Evolutionary conservation across 2,888 invertebrate species (phyloP), one percentile per base, ranked within the genome.

Genomic region (Tridacna gigas): DNA sequence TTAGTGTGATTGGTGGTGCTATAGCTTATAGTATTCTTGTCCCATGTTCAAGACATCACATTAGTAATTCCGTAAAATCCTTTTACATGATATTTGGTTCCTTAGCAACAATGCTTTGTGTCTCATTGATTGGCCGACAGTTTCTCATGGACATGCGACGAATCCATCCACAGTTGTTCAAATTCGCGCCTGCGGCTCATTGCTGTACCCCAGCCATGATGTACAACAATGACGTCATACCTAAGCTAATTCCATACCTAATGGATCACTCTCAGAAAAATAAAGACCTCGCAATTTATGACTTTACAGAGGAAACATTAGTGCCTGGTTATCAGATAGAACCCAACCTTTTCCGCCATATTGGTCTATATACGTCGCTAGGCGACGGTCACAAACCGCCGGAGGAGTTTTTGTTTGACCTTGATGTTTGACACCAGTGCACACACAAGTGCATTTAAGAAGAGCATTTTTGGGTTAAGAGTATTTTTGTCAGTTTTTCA

Each of bases 131-230:
- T 12, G 94, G 93, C 9, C 82, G 94, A 26, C 91, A 91, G 37
- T 92, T 93, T 84, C 25, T 94, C 11, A 83, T 91, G 74, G 91
- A 93, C 63, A 63, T 93, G 20, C 83, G 94, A 15, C 88, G 92
- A 51, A 74, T 92, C 26, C 90, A 91, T 18, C 88, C 86, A 20
- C 84, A 91, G 22, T 84, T 93, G 9, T 93, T 93, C 82, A 87
- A 86, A 11, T 89, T 93, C 11, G 81, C 83, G 13, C 74, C 86
- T 11, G 91, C 94, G 0, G 93, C 93, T 0, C 90, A 89, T 9
- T 94, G 94, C 77, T 94, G 94, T 83, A 94, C 94, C 0, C 94
- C 92, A 0, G 94, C 94, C 26, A 91, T 93, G 91, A 79, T 94
- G 60, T 94, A 94, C 77, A 91, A 92, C 0, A 51, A 76, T 2